Conservation (phyloP, 2,888 invertebrate genomes). For the Nomada lathburiana region DNA sequence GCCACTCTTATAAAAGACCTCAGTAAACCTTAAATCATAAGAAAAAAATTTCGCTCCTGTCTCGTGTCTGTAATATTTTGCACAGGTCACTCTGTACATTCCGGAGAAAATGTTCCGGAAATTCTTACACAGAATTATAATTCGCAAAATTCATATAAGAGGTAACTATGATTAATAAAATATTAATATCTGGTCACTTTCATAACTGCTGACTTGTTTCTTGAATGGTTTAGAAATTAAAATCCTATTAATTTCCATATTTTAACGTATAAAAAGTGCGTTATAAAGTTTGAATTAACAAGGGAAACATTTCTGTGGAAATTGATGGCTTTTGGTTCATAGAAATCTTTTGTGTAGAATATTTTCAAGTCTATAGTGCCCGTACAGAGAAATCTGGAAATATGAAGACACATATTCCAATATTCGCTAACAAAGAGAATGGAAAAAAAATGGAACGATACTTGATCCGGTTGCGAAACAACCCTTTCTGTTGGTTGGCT, state of each 20-base stretch:
- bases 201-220: too few species aligned
- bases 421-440: conserved; percentile 10
- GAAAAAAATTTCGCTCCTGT: not conserved
- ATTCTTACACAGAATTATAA: not conserved
- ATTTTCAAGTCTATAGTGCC: not conserved
- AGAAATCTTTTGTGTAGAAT: not conserved
- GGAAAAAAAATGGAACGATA: conserved; percentile 25
- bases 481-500: not conserved
- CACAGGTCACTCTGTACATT: not conserved
- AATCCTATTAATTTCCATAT: too few species aligned
- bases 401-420: not conserved
- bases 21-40: not conserved
- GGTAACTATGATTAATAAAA: too few species aligned
- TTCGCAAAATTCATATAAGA: too few species aligned
- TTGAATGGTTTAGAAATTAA: too few species aligned
- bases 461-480: conserved; percentile 42
- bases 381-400: not conserved
- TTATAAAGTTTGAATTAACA: too few species aligned
- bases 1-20: not conserved
- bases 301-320: not conserved
- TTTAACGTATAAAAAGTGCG: too few species aligned
- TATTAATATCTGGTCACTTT: too few species aligned
- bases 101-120: not conserved
- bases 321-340: too few species aligned
- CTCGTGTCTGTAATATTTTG: conserved; percentile 5